Conservation (phyloP, 2,797 vertebrate species). For the Argya squamiceps region DNA sequence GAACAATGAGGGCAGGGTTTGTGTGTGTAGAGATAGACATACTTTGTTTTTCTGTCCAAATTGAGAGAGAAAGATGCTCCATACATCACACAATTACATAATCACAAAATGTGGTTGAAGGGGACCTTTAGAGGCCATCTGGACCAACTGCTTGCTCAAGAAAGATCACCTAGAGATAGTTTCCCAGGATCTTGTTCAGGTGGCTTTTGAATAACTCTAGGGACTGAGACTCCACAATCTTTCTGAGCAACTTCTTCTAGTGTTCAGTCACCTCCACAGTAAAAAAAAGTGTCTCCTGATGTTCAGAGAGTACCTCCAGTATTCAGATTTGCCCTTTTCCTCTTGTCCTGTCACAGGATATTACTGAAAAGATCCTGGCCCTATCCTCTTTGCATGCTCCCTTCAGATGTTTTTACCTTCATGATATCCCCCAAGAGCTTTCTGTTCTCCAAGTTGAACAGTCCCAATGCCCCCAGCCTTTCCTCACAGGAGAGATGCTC, state of each 20-base stretch:
- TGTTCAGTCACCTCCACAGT: not conserved
- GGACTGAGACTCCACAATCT: not conserved
- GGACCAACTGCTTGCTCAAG: not conserved
- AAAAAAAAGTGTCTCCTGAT: not conserved
- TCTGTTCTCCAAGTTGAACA: not conserved
- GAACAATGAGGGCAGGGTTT: not conserved
- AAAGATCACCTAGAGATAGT: not conserved
- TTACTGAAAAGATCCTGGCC: not conserved
- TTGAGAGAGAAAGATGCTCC: not conserved
- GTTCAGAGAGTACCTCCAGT: not conserved
- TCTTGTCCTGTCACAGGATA: not conserved
- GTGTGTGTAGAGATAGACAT: not conserved
- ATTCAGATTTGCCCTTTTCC: not conserved
- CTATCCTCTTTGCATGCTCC: not conserved
- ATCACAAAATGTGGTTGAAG: not conserved
- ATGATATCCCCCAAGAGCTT: not conserved
- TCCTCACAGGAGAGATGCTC: not conserved
- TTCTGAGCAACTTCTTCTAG: not conserved
- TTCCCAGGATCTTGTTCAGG: not conserved
- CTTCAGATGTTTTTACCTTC: fast-evolving
- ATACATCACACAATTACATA: not conserved
- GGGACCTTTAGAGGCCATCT: not conserved
- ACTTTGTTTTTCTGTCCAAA: not conserved
- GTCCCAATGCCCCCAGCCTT: fast-evolving
- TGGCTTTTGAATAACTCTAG: not conserved